Base-by-base conservation (phyloP, 2,113 vertebrate species). In the Lophura nycthemera region DNA sequence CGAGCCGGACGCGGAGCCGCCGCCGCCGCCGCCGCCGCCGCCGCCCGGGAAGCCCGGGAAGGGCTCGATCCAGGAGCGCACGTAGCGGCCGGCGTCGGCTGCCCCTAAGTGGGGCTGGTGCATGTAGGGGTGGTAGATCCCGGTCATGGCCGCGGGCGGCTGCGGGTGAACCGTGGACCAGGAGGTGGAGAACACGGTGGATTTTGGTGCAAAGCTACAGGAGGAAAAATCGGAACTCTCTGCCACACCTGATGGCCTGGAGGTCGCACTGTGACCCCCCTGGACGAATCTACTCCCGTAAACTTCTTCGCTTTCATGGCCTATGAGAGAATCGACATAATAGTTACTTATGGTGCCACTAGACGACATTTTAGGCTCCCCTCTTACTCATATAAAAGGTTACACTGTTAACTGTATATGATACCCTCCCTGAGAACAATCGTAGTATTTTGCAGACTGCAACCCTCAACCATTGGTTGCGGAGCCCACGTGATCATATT, bases 401-500 rank as follows among this genome's bases (percentile, higher is more conserved):
- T 98, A 98, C 98, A 98, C 99, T 99, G 98, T 98, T 98, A 98
- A 98, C 98, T 97, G 97, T 97, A 91, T 96, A 96, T 98, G 98
- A 98, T 98, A 98, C 98, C 99, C 98, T 98, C 98, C 97, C 98
- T 98, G 98, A 97, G 99, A 98, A 99, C 98, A 99, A 98, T 98
- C 99, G 98, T 98, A 99, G 98, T 99, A 99, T 99, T 99, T 99
- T 99, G 98, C 99, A 98, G 98, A 97, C 98, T 98, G 98, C 98
- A 98, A 97, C 98, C 98, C 98, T 97, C 98, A 97, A 98, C 98
- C 98, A 99, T 99, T 99, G 99, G 99, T 99, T 98, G 98, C 98
- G 98, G 97, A 97, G 98, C 98, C 99, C 99, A 99, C 99, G 99
- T 99, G 99, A 98, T 99, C 99, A 98, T 99, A 99, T 99, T 99